Percentiles rank a stretch among this genome's conserved stretches.
Conservation (phyloP, 1,140 invertebrate genomes). For the Drosophila eugracilis region DNA sequence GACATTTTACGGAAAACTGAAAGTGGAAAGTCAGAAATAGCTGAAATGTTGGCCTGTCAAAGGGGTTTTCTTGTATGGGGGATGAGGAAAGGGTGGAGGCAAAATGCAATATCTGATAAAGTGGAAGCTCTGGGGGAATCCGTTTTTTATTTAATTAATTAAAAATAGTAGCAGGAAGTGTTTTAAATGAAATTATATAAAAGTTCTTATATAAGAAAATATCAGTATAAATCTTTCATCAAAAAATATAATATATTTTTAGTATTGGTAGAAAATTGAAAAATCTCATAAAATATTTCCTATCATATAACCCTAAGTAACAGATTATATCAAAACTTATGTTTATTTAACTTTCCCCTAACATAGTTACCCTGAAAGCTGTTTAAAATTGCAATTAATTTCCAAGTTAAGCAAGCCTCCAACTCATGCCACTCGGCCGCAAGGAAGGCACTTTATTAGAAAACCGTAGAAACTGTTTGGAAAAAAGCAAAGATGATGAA, state of each 20-base stretch:
- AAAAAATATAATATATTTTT: too few relatives aligned
- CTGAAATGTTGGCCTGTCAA: constrained; percentile 5
- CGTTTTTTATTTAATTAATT: constrained; percentile 13
- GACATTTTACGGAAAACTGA: constrained; percentile 59
- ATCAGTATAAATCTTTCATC: background rate
- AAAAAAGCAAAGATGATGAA: constrained; percentile 28
- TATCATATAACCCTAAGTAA: too few relatives aligned
- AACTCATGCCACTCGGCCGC: constrained; percentile 29
- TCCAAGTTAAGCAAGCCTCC: constrained; percentile 42
- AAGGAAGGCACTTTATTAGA: constrained; percentile 70
- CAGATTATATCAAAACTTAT: background rate
- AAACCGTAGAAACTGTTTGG: constrained; percentile 49
- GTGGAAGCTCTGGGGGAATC: background rate
- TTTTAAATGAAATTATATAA: too few relatives aligned
- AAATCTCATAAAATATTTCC: background rate
- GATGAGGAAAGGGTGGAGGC: background rate
- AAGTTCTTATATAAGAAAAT: too few relatives aligned
- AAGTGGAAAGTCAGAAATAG: constrained; percentile 24
- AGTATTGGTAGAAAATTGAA: too few relatives aligned
- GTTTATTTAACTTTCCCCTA: background rate
- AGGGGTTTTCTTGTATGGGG: background rate
- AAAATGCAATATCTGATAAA: constrained; percentile 10
- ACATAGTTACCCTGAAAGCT: constrained; percentile 3
- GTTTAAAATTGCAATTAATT: constrained; percentile 72
- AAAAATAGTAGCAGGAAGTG: background rate